These are phyloP conservation scores for Trisateles emortualis DNA, from an alignment of 2,888 invertebrate genomes.

Conservation along the genomic window DNA sequence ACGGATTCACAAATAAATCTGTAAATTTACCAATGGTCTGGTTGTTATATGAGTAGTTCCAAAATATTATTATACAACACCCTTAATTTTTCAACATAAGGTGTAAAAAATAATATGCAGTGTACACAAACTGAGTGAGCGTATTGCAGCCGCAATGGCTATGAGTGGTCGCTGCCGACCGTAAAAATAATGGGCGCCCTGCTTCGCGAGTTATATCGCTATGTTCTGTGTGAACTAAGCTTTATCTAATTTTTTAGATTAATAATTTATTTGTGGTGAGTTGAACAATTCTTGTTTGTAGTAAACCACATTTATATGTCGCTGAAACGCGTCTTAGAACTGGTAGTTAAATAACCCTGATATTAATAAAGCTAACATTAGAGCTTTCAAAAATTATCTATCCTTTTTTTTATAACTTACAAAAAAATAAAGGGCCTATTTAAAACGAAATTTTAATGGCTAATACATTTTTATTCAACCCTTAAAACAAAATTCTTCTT, in stretches of 20 bases:
- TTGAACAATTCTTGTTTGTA: background rate
- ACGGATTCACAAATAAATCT: too few species aligned
- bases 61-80: background rate
- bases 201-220: conserved; percentile 50
- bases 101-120: conserved; percentile 14
- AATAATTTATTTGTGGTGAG: background rate
- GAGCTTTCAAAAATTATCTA: too few species aligned
- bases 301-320: background rate
- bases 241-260: conserved; percentile 13
- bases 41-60: too few species aligned
- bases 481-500: conserved; percentile 4
- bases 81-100: background rate
- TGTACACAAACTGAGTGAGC: conserved; percentile 38
- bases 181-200: conserved; percentile 81
- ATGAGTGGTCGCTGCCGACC: conserved; percentile 75
- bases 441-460: background rate
- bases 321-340: too few species aligned
- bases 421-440: background rate
- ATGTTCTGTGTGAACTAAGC: background rate
- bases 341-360: too few species aligned
- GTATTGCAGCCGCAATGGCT: conserved; percentile 52
- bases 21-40: too few species aligned
- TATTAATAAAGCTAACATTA: too few species aligned
- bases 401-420: too few species aligned
- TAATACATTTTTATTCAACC: conserved; percentile 6